Evolutionary conservation across 2,113 vertebrate genomes (phyloP).

Genomic region (Neofelis nebulosa): DNA sequence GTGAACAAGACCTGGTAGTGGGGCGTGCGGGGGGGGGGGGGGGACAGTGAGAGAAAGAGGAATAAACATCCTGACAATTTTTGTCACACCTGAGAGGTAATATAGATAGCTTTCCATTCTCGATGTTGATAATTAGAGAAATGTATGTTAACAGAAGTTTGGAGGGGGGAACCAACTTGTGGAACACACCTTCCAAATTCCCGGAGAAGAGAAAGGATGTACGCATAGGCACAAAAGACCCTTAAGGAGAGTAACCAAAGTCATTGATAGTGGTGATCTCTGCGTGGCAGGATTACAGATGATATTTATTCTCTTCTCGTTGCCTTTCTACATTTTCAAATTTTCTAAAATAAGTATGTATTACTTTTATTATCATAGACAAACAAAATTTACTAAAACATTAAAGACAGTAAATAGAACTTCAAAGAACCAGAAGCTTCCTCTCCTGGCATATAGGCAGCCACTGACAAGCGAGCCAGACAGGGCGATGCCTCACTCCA

Average conservation of each 20-base stretch:
- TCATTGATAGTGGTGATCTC: not conserved
- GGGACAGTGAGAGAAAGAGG: not conserved
- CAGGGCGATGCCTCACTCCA: constrained; percentile 73
- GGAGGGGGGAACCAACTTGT: not conserved
- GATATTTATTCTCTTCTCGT: not conserved
- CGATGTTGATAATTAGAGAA: constrained; percentile 7
- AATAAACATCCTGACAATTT: not conserved
- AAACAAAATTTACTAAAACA: not conserved
- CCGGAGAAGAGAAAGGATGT: not conserved
- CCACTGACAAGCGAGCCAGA: constrained; percentile 73
- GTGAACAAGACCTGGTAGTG: not conserved
- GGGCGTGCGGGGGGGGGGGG: rapidly evolving
- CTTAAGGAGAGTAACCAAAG: not conserved
- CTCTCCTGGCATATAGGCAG: constrained; percentile 63
- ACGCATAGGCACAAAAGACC: not conserved
- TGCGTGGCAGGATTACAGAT: not conserved
- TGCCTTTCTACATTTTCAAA: not conserved
- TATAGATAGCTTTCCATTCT: not conserved
- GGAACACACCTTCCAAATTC: not conserved
- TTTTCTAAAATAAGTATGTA: not conserved
- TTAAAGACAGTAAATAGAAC: not conserved
- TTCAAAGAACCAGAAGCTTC: constrained; percentile 24
- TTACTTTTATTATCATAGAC: constrained; percentile 5
- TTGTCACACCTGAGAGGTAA: not conserved
- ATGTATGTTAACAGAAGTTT: not conserved